Base-by-base conservation (phyloP, 2,113 vertebrate genomes). In the Nibea albiflora region DNA sequence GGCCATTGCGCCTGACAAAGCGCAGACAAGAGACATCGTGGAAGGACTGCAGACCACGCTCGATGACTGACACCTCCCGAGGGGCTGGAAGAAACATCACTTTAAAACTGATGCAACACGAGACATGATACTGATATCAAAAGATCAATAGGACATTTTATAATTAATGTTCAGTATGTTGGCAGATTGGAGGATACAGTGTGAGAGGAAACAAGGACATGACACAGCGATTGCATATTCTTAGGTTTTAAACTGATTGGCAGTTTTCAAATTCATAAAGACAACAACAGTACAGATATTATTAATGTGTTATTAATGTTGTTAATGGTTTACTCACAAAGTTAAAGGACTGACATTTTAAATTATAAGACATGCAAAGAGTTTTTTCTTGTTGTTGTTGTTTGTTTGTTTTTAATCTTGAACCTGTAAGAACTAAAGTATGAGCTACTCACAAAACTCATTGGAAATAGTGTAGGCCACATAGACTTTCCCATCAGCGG, bases 1-100 rank as follows among this genome's bases (percentile, higher is more conserved):
- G 52, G 31, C 1, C 44, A 53, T 7, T 71, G 61, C 57, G 76
- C 47, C 1, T 76, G 12, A 76, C 42, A 5, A 90, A 89, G 58
- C 66, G 85, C 65, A 90, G 65, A 60, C 89, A 92, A 73, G 90
- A 90, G 57, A 85, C 50, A n/a, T 12, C 12, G 0, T 76, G 52
- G 76, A 90, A 88, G 69, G 90, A 90, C 22, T 71, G 16, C 47
- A 92, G 81, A 7, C 69, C 90, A 1, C 85, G 77, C 66, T 82
- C 74, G 9, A 92, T 89, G 77, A 90, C 19, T 1, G 79, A 44
- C 39, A 78, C 62, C 85, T 91, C 90, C 7, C 88, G 73, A 44
- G 77, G 14, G 17, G 74, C 88, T 91, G 64, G 6, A 22, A 20
- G 35, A 22, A 60, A 35, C 17, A 19, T 28, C 24, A 26, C 5